Base-by-base conservation (phyloP, 2,888 invertebrate genomes). In the Ecdyonurus torrentis region DNA sequence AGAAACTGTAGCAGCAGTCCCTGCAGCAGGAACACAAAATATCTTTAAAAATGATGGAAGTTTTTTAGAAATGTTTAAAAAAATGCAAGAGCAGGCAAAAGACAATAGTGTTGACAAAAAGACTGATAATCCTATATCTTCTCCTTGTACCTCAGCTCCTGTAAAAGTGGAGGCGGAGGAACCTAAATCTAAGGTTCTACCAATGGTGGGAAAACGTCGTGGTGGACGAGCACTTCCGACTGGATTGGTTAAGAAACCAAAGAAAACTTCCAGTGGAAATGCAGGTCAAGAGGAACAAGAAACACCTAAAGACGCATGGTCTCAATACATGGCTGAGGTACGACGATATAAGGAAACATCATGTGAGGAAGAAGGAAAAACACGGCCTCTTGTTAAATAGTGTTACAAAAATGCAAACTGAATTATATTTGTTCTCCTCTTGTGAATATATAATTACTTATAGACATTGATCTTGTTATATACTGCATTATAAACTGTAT, bases 261-360 rank as follows among this genome's bases (percentile, higher is more conserved):
- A 87, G 72, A 81, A 82, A 23, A 77, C 77, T 20, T n/a, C n/a
- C n/a, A 81, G 80, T 62, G 84, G 85, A 69, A 79, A 79, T 1
- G 79, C 77, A 1, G 83, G 83, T 67, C 79, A 78, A 59, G 79
- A 81, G 22, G 77, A 79, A 66, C 84, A 86, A 0, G 69, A 70
- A 58, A 68, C 67, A 20, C 69, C 71, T 37, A 89, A 88, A 72
- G 93, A 94, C 75, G 91, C 93, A 18, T 94, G 94, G 94, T 88
- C 92, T 0, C 81, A 91, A 24, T 95, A 95, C 73, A 86, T 94
- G 85, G 89, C 89, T 65, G 95, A 94, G 81, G 94, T 95, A 20
- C 88, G 91, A 72, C 89, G 89, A 72, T 95, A 94, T 73, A 87
- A 91, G 72, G 91, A 91, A 74, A 88, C 91, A 62, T 91, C 91